Base-by-base conservation (phyloP, 2,113 vertebrate species). In the Ptilorrhoa leucosticta region DNA sequence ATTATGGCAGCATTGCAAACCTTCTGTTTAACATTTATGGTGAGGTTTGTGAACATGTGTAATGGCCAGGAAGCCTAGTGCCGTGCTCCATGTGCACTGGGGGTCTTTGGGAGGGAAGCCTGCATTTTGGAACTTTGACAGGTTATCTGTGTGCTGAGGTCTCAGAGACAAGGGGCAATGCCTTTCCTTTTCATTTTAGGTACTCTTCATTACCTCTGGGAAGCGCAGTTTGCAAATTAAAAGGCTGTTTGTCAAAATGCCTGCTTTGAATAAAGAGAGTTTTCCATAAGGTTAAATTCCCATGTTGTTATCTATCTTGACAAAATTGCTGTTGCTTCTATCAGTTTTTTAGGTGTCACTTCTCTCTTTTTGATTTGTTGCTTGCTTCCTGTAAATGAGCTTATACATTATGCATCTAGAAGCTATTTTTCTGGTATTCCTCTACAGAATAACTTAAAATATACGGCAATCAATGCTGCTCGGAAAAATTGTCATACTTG, bases 391-490 rank as follows among this genome's bases (percentile, higher is more conserved):
- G 69, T 89, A 93, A 93, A 90, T 6, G 30, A 86, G 58, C 56
- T 80, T 89, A 83, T 81, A 47, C 51, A 68, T 91, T 88, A 80
- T 68, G 51, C 31, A 88, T 87, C 35, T 79, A 73, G 54, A 91
- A 89, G 69, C 45, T 93, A 26, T 94, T 94, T 90, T 91, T 48
- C 44, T 88, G 44, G 23, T 88, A 64, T 94, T 94, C 14, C 51
- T 64, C 89, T 91, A 71, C 78, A 90, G 83, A 93, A 68, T 76
- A 87, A 90, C 51, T 86, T 92, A 66, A 88, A 91, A 83, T 54
- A 70, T 27, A 10, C 12, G 2, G 33, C 51, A 86, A 80, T 86
- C 64, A 69, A 27, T 91, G 57, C 64, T 90, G 24, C 53, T 87
- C 15, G 72, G 35, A 76, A 89, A 73, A 90, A 61, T 26, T 65